These are phyloP conservation scores for Eudemis profundana DNA, from an alignment of 2,888 invertebrate species.

Conservation along the genomic window DNA sequence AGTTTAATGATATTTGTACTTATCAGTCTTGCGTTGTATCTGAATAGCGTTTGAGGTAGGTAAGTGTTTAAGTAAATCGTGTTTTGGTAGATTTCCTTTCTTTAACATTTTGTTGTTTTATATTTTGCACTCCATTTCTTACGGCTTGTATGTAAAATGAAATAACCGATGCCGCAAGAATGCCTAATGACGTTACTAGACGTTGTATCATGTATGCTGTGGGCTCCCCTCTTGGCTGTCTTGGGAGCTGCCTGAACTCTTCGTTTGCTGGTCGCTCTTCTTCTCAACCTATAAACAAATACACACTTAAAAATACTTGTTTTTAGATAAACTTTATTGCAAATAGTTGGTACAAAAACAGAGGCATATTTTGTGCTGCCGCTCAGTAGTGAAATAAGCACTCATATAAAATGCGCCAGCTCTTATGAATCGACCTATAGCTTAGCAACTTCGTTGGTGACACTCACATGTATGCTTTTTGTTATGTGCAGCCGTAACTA, in stretches of 20 bases:
- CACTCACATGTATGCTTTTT: too few relatives aligned
- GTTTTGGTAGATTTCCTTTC: slow-evolving; percentile 22
- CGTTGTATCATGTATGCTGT: slow-evolving; percentile 60
- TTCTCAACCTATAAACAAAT: slow-evolving; percentile 69
- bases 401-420: too few relatives aligned
- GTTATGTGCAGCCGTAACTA: too few relatives aligned
- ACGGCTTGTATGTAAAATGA: slow-evolving; percentile 36
- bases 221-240: slow-evolving; percentile 71
- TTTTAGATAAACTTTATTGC: too few relatives aligned
- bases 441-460: too few relatives aligned
- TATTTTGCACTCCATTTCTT: background rate
- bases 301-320: slow-evolving; percentile 15
- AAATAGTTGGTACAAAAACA: too few relatives aligned
- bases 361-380: too few relatives aligned
- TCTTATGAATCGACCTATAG: too few relatives aligned
- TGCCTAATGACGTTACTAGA: slow-evolving; percentile 22
- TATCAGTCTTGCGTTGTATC: slow-evolving; percentile 76
- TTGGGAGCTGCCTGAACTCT: slow-evolving; percentile 74
- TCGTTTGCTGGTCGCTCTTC: slow-evolving; percentile 71
- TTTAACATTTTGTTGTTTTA: background rate
- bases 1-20: slow-evolving; percentile 75
- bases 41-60: slow-evolving; percentile 65
- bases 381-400: too few relatives aligned
- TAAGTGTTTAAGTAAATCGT: slow-evolving; percentile 48
- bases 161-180: slow-evolving; percentile 49